A percentile compares a stretch with the other conserved stretches of the same genome.
Conservation (phyloP, 2,113 vertebrate genomes). For the Varanus komodoensis region DNA sequence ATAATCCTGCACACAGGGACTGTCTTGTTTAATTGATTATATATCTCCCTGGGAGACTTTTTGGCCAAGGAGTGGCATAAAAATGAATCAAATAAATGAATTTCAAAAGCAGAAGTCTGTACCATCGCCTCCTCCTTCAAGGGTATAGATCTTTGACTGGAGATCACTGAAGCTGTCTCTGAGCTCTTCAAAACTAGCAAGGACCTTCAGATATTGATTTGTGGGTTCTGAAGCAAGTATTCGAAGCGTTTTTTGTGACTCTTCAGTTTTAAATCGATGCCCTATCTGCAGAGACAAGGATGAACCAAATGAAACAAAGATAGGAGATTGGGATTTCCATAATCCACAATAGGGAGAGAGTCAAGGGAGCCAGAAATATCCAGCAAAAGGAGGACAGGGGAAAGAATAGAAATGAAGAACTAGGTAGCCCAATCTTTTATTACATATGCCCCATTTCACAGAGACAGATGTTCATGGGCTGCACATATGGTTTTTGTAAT, state of each 20-base stretch:
- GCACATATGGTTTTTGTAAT: neutral
- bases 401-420: neutral
- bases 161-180: conserved; percentile 74
- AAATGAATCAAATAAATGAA: neutral
- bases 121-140: conserved; percentile 74
- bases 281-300: conserved; percentile 58
- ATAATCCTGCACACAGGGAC: too few relatives aligned
- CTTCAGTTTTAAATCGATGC: neutral
- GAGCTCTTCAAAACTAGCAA: conserved; percentile 74
- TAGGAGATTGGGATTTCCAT: neutral
- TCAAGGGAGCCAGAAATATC: neutral
- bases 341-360: neutral
- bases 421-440: neutral
- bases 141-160: conserved; percentile 79
- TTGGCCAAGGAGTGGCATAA: too few relatives aligned
- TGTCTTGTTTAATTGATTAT: too few relatives aligned
- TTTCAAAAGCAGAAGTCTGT: neutral
- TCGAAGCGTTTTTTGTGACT: conserved; percentile 37
- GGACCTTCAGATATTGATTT: conserved; percentile 60
- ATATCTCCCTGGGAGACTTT: too few relatives aligned
- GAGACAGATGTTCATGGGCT: too few relatives aligned
- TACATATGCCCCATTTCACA: neutral
- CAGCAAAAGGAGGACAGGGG: neutral
- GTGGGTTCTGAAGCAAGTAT: conserved; percentile 62
- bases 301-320: neutral